These are phyloP conservation scores for Papilio gigon DNA, from an alignment of 2,888 invertebrate genomes.

Conservation along the genomic window DNA sequence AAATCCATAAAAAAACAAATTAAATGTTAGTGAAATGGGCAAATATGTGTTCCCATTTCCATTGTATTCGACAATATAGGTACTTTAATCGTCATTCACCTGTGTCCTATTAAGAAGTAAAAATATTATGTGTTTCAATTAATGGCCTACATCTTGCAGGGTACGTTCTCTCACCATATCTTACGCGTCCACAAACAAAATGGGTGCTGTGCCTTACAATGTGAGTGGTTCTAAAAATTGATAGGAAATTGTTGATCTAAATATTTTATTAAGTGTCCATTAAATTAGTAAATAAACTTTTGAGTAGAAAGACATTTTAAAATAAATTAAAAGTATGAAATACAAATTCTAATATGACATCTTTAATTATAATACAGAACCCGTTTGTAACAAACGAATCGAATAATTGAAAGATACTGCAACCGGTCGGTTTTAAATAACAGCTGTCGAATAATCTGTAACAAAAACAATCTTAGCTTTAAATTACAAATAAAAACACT, in stretches of 20 bases:
- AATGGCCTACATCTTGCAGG: too few species aligned
- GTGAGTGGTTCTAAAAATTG: too few species aligned
- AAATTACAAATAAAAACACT: slow-evolving; percentile 32
- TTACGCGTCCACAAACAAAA: too few species aligned
- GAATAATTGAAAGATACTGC: slow-evolving; percentile 17
- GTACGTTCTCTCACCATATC: too few species aligned
- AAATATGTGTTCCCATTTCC: too few species aligned
- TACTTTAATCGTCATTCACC: too few species aligned
- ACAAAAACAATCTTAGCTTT: slow-evolving; percentile 39
- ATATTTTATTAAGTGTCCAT: neutral
- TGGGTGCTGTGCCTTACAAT: too few species aligned
- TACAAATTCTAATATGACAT: neutral
- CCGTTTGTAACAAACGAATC: slow-evolving; percentile 9
- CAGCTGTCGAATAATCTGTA: slow-evolving; percentile 40
- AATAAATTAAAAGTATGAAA: neutral
- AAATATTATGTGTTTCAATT: too few species aligned
- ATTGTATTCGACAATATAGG: too few species aligned
- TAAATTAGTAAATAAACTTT: neutral
- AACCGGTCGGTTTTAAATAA: slow-evolving; percentile 36
- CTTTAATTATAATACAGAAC: slow-evolving; percentile 20
- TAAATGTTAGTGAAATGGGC: too few species aligned
- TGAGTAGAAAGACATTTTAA: neutral
- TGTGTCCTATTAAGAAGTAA: too few species aligned
- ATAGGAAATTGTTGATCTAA: neutral
- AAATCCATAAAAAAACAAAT: too few species aligned